These are phyloP conservation scores for Minunthozetes semirufus DNA, from an alignment of 2,888 invertebrate genomes.

Conservation along the genomic window DNA sequence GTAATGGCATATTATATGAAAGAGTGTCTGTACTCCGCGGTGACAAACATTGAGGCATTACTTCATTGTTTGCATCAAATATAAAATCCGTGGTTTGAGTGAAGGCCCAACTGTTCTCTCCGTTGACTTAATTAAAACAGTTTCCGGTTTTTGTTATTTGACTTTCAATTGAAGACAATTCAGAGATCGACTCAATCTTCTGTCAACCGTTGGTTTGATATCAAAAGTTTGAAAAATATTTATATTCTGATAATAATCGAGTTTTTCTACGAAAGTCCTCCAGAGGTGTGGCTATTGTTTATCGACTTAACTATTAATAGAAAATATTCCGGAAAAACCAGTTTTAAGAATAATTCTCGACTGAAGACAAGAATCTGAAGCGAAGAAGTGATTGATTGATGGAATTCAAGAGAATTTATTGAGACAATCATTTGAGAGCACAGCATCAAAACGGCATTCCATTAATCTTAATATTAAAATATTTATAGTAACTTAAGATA, in stretches of 20 bases:
- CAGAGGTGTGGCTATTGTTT: not conserved
- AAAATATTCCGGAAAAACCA: not conserved
- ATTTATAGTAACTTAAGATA: not conserved
- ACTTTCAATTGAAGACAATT: no score
- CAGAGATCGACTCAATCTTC: no score
- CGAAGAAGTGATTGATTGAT: no score
- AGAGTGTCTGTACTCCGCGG: slow-evolving; percentile 5
- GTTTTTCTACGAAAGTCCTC: not conserved
- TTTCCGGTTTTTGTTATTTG: no score
- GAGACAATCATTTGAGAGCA: not conserved
- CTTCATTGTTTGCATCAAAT: no score
- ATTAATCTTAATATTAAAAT: not conserved
- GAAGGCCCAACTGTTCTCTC: no score
- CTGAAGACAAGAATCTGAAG: no score
- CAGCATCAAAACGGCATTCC: not conserved
- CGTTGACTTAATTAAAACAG: no score
- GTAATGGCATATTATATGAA: no score
- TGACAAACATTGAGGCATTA: not conserved
- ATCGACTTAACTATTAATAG: not conserved
- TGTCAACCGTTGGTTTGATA: not conserved
- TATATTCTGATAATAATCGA: not conserved
- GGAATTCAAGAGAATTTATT: not conserved
- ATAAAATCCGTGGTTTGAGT: no score
- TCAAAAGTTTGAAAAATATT: not conserved
- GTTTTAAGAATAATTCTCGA: no score